A percentile compares a stretch with the other conserved stretches of the same genome.
Evolutionary conservation across 2,113 vertebrate genomes (phyloP).

Genomic region (Piaya cayana): DNA sequence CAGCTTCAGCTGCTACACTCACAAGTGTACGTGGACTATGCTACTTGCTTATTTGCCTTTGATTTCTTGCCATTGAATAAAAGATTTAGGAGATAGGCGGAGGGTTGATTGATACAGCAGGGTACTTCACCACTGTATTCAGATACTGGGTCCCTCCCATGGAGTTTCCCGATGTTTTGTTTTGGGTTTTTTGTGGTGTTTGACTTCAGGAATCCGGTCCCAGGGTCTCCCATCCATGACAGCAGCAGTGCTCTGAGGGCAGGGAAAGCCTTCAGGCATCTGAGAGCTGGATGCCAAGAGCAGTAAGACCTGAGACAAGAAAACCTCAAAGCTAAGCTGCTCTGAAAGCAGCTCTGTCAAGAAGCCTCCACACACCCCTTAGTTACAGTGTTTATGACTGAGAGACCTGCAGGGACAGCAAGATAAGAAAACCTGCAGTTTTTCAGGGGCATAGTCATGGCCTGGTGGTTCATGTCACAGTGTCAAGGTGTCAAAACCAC

Average conservation of each 20-base stretch:
- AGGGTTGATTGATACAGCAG: neutral
- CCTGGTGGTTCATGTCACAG: neutral
- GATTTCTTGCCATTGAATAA: neutral
- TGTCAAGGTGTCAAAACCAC: neutral
- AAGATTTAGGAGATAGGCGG: neutral
- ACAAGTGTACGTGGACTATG: neutral
- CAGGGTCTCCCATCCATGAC: neutral
- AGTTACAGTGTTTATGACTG: neutral
- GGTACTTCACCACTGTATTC: neutral
- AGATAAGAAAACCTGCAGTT: neutral
- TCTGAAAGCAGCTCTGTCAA: neutral
- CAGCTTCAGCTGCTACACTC: neutral
- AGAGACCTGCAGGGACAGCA: rapidly evolving
- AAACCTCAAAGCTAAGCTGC: neutral
- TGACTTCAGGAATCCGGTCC: neutral
- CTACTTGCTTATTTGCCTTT: neutral
- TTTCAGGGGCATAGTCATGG: neutral
- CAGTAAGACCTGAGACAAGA: neutral
- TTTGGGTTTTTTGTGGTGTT: neutral
- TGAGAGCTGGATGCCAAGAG: neutral
- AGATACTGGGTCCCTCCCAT: neutral
- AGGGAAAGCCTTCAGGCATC: neutral
- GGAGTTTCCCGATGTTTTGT: rapidly evolving
- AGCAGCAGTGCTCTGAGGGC: neutral
- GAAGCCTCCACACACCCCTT: neutral